Evolutionary conservation across 2,797 vertebrate species (phyloP).

Genomic region (Amniataba percoides): DNA sequence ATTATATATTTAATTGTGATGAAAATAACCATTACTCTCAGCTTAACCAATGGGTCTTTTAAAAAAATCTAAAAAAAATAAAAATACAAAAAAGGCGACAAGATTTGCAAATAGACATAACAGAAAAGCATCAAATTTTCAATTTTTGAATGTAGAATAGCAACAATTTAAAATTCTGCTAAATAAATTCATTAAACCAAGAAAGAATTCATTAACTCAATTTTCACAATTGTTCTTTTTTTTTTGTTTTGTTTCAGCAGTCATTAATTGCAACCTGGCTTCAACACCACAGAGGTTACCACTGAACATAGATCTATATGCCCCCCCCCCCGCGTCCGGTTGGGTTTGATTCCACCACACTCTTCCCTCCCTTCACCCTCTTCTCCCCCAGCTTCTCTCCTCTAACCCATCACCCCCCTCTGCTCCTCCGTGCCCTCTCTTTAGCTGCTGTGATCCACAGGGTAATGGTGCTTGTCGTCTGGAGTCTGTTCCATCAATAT

Average conservation of each 20-base stretch:
- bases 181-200: too few species aligned
- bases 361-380: slow-evolving; percentile 3
- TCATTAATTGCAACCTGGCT: slow-evolving; percentile 15
- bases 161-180: too few species aligned
- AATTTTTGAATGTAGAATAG: too few species aligned
- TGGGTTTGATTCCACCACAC: slow-evolving; percentile 20
- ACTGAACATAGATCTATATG: neutral
- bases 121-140: too few species aligned
- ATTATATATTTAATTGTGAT: neutral
- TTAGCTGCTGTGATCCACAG: slow-evolving; percentile 59
- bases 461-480: slow-evolving; percentile 80
- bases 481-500: slow-evolving; percentile 75
- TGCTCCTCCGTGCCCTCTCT: slow-evolving; percentile 55
- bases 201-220: too few species aligned
- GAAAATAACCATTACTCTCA: neutral
- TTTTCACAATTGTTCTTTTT: slow-evolving; percentile 21
- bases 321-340: neutral
- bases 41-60: too few species aligned
- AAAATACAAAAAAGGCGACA: too few species aligned
- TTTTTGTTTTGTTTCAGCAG: neutral
- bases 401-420: slow-evolving; percentile 16
- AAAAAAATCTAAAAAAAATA: too few species aligned
- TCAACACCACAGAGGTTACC: neutral
- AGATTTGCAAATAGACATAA: too few species aligned
- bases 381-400: slow-evolving; percentile 15